Percentiles rank a stretch among this genome's conserved stretches.
These are phyloP conservation scores for Cheilosia soror DNA, from an alignment of 2,888 invertebrate genomes.

Conservation along the genomic window DNA sequence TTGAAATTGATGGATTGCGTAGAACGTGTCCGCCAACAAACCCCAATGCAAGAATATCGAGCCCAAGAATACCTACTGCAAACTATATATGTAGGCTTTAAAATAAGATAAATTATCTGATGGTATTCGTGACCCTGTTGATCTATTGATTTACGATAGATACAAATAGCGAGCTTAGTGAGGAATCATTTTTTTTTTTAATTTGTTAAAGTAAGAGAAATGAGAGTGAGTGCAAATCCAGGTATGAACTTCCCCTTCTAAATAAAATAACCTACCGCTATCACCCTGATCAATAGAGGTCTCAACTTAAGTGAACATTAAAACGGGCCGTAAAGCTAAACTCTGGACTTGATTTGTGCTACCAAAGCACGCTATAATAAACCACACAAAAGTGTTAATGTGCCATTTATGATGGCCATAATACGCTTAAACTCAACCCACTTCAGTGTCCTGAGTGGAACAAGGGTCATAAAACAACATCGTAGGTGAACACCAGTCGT, in stretches of 20 bases:
- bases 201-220: not conserved
- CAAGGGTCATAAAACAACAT: constrained; percentile 32
- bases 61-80: not conserved
- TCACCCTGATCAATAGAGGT: not conserved
- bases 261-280: too few species aligned
- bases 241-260: not conserved
- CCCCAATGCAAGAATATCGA: not conserved
- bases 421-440: constrained; percentile 7
- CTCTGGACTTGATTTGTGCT: constrained; percentile 10
- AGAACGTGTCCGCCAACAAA: constrained; percentile 9
- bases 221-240: not conserved
- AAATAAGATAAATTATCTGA: constrained; percentile 31
- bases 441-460: not conserved
- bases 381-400: constrained; percentile 39
- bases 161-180: too few species aligned
- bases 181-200: not conserved
- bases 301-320: not conserved
- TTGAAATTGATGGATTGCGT: constrained; percentile 55
- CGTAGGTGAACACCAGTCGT: constrained; percentile 40
- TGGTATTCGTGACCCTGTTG: constrained; percentile 21
- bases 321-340: constrained; percentile 1
- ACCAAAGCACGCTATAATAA: constrained; percentile 34
- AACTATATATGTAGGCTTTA: not conserved
- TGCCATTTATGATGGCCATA: constrained; percentile 42
- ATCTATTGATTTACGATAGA: constrained; percentile 24